Percentiles rank a stretch among this genome's conserved stretches.
Evolutionary conservation across 2,888 invertebrate species (phyloP).

Genomic region (Dromius quadrimaculatus): DNA sequence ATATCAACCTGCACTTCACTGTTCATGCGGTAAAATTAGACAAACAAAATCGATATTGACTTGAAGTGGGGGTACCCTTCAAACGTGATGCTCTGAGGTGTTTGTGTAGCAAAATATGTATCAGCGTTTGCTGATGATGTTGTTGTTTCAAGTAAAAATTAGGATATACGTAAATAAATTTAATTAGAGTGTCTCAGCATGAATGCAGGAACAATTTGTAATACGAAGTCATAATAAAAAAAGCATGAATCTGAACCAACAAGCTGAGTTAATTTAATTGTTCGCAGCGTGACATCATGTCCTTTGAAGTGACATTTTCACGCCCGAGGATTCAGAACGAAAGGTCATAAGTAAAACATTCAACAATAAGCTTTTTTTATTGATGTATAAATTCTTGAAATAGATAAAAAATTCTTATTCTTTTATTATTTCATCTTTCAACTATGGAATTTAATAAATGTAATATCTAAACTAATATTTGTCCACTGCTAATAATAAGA

Average conservation of each 20-base stretch:
- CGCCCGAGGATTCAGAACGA: neutral
- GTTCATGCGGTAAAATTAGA: slow-evolving; percentile 8
- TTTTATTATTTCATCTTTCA: neutral
- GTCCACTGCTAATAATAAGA: slow-evolving; percentile 4
- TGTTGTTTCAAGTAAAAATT: no score
- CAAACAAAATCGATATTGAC: neutral
- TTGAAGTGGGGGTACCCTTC: neutral
- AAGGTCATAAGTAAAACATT: neutral
- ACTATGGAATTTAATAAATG: neutral
- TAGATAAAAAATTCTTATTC: neutral
- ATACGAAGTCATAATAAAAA: no score
- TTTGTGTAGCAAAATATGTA: no score
- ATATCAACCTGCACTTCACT: no score
- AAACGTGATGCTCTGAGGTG: no score
- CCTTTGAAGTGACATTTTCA: slow-evolving; percentile 6
- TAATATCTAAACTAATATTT: slow-evolving; percentile 11
- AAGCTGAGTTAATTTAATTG: slow-evolving; percentile 8
- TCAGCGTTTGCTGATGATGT: no score
- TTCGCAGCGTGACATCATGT: slow-evolving; percentile 4
- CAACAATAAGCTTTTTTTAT: neutral
- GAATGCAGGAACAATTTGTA: no score
- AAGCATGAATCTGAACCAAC: neutral
- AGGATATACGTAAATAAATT: no score
- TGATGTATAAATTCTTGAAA: no score
- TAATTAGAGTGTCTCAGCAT: no score